Base-by-base conservation (phyloP, 2,888 invertebrate species). In the Eutolmus rufibarbis region DNA sequence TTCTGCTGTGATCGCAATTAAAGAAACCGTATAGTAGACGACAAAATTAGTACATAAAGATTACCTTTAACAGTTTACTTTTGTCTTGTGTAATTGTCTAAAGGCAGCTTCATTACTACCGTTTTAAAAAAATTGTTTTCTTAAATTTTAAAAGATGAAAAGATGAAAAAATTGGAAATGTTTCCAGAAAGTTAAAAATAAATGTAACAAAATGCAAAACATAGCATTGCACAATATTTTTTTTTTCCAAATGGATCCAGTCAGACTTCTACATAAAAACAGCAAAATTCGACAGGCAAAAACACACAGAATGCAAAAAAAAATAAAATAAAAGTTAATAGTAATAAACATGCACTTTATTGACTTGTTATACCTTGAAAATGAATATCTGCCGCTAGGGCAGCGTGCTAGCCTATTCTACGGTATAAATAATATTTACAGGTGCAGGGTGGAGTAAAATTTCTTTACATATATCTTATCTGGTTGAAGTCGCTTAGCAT, bases 401-500 rank as follows among this genome's bases (percentile, higher is more conserved):
- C 76, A 34, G 40, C 76, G 40, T 37, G 37, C 76, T 76, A 76
- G 76, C 76, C 76, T 76, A 76, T 31, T 40, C 76, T 81, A 81
- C 81, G 28, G 51, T 56, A 81, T 81, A 81, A 81, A 81, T 81
- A 81, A 81, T 81, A 78, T 78, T 19, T 78, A 78, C 78, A 78
- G 43, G 78, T 78, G 78, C 37, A 78, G 78, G 66, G 66, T 66
- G 66, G 51, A 81, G 56, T 81, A 56, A n/a, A 81, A 81, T 81
- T 46, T 51, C 81, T 81, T 81, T 56, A 81, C 81, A 81, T 23
- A 28, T 66, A 66, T 66, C 66, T 81, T 81, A 81, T 81, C 81
- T 84, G 84, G 84, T 84, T 84, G 40, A 84, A 84, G 34, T 66
- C 40, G 37, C 57, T 84, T 84, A 57, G 34, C 66, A 84, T 57